Evolutionary conservation across 2,113 vertebrate genomes (phyloP).

Genomic region (Orcinus orca): DNA sequence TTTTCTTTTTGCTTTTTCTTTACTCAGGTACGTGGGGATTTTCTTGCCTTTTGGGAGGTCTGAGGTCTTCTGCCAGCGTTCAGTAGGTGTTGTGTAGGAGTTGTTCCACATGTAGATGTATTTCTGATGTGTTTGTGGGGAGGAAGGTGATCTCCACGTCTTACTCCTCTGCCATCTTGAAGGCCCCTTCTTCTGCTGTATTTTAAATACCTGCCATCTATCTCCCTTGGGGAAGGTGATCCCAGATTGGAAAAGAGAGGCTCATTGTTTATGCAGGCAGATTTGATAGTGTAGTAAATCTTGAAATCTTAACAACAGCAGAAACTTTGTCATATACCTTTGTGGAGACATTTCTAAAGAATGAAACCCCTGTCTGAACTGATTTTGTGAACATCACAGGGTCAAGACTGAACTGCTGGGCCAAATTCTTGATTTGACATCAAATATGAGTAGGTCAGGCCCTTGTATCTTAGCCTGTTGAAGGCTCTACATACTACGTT

Average conservation of each 20-base stretch:
- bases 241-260: background rate
- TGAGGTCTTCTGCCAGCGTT: too few relatives aligned
- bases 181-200: background rate
- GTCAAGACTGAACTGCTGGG: background rate
- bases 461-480: background rate
- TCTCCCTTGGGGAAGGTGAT: background rate
- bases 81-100: too few relatives aligned
- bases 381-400: background rate
- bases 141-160: too few relatives aligned
- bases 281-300: background rate
- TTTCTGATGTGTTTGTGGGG: too few relatives aligned
- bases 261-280: background rate
- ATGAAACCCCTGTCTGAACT: background rate
- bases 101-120: too few relatives aligned
- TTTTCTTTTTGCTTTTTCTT: too few relatives aligned
- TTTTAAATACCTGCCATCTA: background rate
- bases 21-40: too few relatives aligned
- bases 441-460: background rate
- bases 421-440: background rate
- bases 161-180: too few relatives aligned
- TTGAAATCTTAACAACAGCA: background rate
- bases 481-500: background rate
- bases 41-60: too few relatives aligned
- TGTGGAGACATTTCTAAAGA: background rate
- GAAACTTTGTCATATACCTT: background rate